Evolutionary conservation across 2,113 vertebrate species (phyloP).

Genomic region (Sylvilagus bachmani): DNA sequence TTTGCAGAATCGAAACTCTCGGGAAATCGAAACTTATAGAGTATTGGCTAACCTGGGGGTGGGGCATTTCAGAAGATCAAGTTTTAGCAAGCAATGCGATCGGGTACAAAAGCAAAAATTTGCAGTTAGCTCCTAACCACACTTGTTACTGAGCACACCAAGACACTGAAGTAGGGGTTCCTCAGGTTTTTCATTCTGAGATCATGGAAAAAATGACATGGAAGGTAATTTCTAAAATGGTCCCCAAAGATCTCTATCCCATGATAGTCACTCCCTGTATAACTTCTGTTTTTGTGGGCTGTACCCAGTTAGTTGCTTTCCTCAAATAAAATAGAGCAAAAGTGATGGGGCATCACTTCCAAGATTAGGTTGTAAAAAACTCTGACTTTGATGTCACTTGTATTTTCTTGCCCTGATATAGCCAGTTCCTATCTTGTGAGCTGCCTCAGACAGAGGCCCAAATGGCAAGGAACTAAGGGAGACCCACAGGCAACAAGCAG

Average conservation of each 20-base stretch:
- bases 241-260: neutral
- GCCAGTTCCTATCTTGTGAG: neutral
- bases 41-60: too few relatives aligned
- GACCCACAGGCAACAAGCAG: neutral
- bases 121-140: too few relatives aligned
- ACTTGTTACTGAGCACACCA: too few relatives aligned
- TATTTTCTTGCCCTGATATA: neutral
- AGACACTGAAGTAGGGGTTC: too few relatives aligned
- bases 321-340: neutral
- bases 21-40: too few relatives aligned
- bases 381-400: neutral
- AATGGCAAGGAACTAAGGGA: neutral
- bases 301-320: neutral
- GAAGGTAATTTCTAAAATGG: neutral
- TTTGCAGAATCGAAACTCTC: too few relatives aligned
- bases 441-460: neutral
- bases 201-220: neutral
- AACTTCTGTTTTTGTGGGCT: neutral
- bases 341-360: neutral
- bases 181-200: too few relatives aligned
- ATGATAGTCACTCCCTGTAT: neutral
- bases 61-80: too few relatives aligned
- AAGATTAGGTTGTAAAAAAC: neutral
- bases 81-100: too few relatives aligned
- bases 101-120: too few relatives aligned